phyloP scores from a whole-genome alignment of 64 coral and sea anemone genomes.

The Pocillopora damicornis region DNA sequence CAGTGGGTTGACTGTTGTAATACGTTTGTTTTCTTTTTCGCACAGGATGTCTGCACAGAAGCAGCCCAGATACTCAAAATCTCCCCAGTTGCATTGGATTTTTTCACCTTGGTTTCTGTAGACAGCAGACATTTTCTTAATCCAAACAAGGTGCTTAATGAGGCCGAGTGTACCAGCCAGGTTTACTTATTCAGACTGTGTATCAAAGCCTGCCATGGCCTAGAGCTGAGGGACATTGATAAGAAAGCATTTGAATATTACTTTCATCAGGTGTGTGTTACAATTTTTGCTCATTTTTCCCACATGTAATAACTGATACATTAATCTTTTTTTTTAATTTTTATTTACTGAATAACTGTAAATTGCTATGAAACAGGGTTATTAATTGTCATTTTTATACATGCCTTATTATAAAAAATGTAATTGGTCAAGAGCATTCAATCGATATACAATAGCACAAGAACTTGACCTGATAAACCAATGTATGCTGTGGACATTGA shows the following conservation, averaged over 20 bases:
- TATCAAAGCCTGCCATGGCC: slow-evolving; percentile 70
- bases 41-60: slow-evolving; percentile 75
- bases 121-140: slow-evolving; percentile 45
- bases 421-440: too few species aligned
- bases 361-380: too few species aligned
- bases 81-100: slow-evolving; percentile 56
- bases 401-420: too few species aligned
- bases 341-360: too few species aligned
- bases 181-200: slow-evolving; percentile 60
- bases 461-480: too few species aligned
- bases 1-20: not conserved
- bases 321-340: too few species aligned
- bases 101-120: slow-evolving; percentile 73
- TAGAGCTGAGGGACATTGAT: slow-evolving; percentile 58
- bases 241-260: slow-evolving; percentile 59
- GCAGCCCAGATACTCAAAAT: slow-evolving; percentile 57
- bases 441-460: too few species aligned
- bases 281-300: too few species aligned
- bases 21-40: not conserved
- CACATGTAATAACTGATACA: too few species aligned
- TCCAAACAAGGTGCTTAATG: slow-evolving; percentile 48
- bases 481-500: too few species aligned
- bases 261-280: slow-evolving; percentile 74
- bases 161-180: slow-evolving; percentile 63
- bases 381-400: too few species aligned